Percentiles rank a stretch among this genome's conserved stretches.
Evolutionary conservation across 2,888 invertebrate species (phyloP).

Genomic region (Philereme transversata): DNA sequence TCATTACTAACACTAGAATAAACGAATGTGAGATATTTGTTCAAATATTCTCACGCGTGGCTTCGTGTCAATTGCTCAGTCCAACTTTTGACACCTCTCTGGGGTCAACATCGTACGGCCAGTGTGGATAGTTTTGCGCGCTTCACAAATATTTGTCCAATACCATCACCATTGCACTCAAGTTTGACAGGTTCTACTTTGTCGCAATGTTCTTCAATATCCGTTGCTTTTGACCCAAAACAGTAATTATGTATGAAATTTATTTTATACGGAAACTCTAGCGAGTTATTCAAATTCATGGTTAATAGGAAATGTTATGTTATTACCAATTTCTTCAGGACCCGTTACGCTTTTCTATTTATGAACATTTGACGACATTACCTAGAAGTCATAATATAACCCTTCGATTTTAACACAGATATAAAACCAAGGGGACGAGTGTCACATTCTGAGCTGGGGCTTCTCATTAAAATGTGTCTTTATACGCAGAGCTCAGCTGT

Average conservation of each 20-base stretch:
- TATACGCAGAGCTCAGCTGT: slow-evolving; percentile 70
- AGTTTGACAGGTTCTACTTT: slow-evolving; percentile 40
- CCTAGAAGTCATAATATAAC: slow-evolving; percentile 51
- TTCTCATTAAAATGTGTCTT: slow-evolving; percentile 75
- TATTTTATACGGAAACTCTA: too few species aligned
- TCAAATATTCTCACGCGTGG: slow-evolving; percentile 80
- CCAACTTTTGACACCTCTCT: slow-evolving; percentile 75
- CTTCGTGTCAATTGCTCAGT: slow-evolving; percentile 72
- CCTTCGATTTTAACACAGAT: slow-evolving; percentile 62
- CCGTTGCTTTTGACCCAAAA: background rate
- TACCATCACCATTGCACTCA: slow-evolving; percentile 56
- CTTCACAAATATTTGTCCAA: slow-evolving; percentile 67
- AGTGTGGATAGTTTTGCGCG: slow-evolving; percentile 63
- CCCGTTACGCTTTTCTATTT: slow-evolving; percentile 28
- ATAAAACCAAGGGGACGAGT: slow-evolving; percentile 55
- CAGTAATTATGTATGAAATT: too few species aligned
- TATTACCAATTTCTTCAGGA: slow-evolving; percentile 22
- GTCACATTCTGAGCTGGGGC: slow-evolving; percentile 62
- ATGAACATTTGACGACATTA: slow-evolving; percentile 35
- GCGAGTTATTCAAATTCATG: slow-evolving; percentile 12
- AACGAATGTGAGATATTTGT: slow-evolving; percentile 76
- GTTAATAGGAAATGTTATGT: slow-evolving; percentile 13
- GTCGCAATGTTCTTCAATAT: slow-evolving; percentile 12
- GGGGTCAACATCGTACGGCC: slow-evolving; percentile 61
- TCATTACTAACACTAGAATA: slow-evolving; percentile 78